Evolutionary conservation across 2,113 vertebrate species (phyloP).

Genomic region (Triplophysa rosa): DNA sequence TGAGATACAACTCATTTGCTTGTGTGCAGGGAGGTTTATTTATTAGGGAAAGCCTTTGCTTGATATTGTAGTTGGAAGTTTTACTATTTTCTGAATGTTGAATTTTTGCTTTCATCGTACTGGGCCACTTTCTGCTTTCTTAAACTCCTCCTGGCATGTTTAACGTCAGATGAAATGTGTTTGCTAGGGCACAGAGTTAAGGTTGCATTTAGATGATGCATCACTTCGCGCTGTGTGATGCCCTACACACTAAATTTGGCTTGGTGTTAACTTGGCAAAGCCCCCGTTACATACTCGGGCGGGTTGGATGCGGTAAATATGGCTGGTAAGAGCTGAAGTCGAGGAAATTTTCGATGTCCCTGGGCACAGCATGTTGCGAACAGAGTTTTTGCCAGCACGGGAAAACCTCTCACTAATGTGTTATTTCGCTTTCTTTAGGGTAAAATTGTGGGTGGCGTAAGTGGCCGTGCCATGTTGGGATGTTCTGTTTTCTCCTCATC

Average conservation of each 20-base stretch:
- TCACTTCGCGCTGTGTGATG: slow-evolving; percentile 32
- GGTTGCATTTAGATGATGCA: slow-evolving; percentile 41
- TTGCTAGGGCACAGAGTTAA: slow-evolving; percentile 6
- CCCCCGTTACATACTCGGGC: slow-evolving; percentile 19
- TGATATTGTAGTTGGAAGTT: background rate
- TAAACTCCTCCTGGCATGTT: slow-evolving; percentile 1
- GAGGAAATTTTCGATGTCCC: slow-evolving; percentile 18
- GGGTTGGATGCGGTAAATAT: slow-evolving; percentile 5
- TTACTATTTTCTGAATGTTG: background rate
- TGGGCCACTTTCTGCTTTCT: background rate
- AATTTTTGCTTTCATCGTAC: background rate
- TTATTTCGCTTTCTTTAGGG: background rate
- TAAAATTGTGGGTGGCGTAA: background rate
- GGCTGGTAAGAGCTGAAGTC: slow-evolving; percentile 13
- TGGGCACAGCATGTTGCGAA: slow-evolving; percentile 20
- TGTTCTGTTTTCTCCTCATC: background rate
- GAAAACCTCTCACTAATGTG: slow-evolving; percentile 7
- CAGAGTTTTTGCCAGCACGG: slow-evolving; percentile 9
- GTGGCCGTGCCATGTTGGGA: background rate
- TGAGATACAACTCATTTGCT: background rate
- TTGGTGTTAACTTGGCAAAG: slow-evolving; percentile 36
- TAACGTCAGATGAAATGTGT: slow-evolving; percentile 24
- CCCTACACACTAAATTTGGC: slow-evolving; percentile 29
- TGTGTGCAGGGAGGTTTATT: background rate
- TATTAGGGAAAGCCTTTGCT: background rate